phyloP scores from a whole-genome alignment of 2,797 vertebrate species.

The Alosa sapidissima region DNA sequence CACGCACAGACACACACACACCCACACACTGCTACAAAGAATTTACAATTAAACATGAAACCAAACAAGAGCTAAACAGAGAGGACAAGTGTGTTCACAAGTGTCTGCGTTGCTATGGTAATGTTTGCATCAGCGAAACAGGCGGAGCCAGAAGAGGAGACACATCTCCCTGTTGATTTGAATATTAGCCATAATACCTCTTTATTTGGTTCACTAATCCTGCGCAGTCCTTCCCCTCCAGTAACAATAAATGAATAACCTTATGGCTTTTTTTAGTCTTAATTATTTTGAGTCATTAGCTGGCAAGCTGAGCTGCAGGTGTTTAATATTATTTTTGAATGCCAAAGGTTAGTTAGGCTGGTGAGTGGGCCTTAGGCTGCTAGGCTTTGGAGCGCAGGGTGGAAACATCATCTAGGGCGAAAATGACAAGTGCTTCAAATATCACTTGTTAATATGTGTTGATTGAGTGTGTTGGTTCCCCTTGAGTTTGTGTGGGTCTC shows the following conservation, averaged over 20 bases:
- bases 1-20: not conserved
- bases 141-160: slow-evolving; percentile 1
- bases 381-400: not conserved
- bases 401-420: not conserved
- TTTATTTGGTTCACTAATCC: slow-evolving; percentile 63
- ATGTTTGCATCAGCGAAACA: slow-evolving; percentile 43
- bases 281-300: slow-evolving; percentile 63
- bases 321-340: slow-evolving; percentile 51
- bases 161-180: slow-evolving; percentile 42
- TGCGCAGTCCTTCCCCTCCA: slow-evolving; percentile 57
- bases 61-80: slow-evolving; percentile 7
- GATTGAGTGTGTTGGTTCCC: slow-evolving; percentile 2
- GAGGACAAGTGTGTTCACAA: not conserved
- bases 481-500: too few species aligned
- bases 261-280: slow-evolving; percentile 58
- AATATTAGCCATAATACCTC: slow-evolving; percentile 55
- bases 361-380: slow-evolving; percentile 34
- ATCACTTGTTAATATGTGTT: not conserved
- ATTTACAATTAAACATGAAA: slow-evolving; percentile 4
- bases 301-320: slow-evolving; percentile 48
- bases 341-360: slow-evolving; percentile 45
- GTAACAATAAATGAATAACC: slow-evolving; percentile 63
- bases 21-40: not conserved
- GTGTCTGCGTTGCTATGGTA: slow-evolving; percentile 51
- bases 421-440: not conserved